phyloP scores from a whole-genome alignment of 2,113 vertebrate species.

The Arenaria interpres region DNA sequence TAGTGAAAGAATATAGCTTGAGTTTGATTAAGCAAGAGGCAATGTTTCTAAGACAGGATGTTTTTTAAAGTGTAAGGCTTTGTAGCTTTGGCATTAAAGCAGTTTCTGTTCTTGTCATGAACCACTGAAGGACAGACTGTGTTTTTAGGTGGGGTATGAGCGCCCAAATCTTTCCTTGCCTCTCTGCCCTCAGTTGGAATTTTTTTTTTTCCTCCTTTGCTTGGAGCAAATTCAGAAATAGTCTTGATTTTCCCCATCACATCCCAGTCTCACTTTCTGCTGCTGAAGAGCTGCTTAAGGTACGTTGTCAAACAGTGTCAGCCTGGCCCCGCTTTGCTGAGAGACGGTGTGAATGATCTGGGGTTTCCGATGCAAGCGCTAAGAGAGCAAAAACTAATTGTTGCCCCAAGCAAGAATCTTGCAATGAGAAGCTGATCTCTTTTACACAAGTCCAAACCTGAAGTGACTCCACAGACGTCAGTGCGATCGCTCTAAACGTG shows the following conservation, averaged over 20 bases:
- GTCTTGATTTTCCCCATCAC: neutral
- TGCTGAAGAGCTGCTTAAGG: neutral
- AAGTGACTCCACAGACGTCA: neutral
- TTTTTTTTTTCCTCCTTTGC: neutral
- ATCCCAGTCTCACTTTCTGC: neutral
- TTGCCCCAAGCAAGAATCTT: constrained; percentile 27
- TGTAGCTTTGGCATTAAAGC: neutral
- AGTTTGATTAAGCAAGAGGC: neutral
- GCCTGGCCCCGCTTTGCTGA: neutral
- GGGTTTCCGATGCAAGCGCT: neutral
- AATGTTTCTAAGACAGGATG: neutral
- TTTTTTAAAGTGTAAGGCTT: neutral
- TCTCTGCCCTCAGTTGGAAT: neutral
- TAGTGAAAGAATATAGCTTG: neutral
- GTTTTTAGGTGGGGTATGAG: neutral
- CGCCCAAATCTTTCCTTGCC: neutral
- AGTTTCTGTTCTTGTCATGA: constrained; percentile 3
- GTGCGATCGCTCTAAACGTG: neutral
- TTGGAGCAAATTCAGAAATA: neutral
- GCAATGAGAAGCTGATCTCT: constrained; percentile 11
- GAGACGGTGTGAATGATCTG: neutral
- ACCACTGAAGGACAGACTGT: neutral
- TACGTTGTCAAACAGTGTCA: neutral
- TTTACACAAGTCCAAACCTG: constrained; percentile 39
- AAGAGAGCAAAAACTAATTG: constrained; percentile 36